Conservation (phyloP, 2,797 vertebrate genomes). For the Lepus townsendii region DNA sequence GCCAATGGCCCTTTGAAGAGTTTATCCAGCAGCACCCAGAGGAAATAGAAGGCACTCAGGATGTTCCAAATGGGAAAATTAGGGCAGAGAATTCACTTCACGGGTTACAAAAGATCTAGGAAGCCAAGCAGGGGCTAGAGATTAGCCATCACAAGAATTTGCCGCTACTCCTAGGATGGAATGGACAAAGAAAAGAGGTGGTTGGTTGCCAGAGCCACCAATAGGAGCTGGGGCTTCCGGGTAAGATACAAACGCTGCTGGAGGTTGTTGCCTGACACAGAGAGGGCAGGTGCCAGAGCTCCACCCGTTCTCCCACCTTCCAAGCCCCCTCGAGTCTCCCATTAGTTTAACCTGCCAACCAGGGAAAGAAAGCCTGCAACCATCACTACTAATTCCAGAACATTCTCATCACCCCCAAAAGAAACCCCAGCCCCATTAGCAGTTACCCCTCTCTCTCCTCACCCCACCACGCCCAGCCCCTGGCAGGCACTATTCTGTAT, state of each 20-base stretch:
- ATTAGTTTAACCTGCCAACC: not conserved
- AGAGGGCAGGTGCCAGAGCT: not conserved
- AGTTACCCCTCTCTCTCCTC: too few relatives aligned
- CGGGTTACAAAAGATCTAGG: not conserved
- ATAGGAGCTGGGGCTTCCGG: not conserved
- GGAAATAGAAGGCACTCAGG: not conserved
- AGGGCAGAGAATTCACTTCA: not conserved
- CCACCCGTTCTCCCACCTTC: not conserved
- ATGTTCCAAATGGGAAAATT: not conserved
- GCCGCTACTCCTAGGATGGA: not conserved
- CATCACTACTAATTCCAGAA: not conserved
- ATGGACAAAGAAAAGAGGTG: not conserved
- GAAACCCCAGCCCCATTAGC: too few relatives aligned
- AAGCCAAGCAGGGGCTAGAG: not conserved
- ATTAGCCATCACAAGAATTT: not conserved
- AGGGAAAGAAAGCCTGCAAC: not conserved
- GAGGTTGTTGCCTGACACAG: not conserved
- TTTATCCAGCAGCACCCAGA: not conserved
- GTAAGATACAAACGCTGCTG: not conserved
- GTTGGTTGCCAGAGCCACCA: not conserved
- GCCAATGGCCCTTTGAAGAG: not conserved
- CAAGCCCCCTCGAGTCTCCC: not conserved
- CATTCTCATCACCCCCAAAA: not conserved
- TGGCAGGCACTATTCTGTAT: not conserved
- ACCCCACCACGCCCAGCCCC: not conserved